Conservation (phyloP, 2,888 invertebrate genomes). For the Kryphioiulus occultus region DNA sequence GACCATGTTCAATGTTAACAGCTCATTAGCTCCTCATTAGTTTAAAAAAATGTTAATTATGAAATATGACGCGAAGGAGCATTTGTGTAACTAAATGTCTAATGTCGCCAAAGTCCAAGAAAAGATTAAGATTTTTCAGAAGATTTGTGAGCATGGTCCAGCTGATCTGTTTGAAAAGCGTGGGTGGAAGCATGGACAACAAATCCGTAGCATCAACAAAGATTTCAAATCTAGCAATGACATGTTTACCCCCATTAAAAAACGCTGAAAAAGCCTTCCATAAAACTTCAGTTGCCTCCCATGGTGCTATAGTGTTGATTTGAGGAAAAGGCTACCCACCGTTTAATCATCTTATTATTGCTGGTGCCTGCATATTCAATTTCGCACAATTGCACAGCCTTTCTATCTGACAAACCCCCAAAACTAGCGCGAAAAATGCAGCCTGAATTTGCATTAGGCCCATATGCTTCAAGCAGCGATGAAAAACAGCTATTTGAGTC, state of each 20-base stretch:
- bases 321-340: too few species aligned
- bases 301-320: too few species aligned
- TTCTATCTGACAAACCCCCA: not conserved
- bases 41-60: too few species aligned
- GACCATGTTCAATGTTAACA: not conserved
- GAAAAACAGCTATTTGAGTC: not conserved
- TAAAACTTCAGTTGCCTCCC: too few species aligned
- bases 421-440: not conserved
- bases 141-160: too few species aligned
- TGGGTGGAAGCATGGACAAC: not conserved
- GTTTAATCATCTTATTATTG: not conserved
- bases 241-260: not conserved
- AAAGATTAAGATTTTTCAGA: too few species aligned
- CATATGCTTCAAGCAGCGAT: not conserved
- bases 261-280: not conserved
- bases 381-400: not conserved
- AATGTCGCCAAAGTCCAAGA: too few species aligned
- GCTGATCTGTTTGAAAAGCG: too few species aligned
- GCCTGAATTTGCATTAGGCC: not conserved
- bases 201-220: not conserved
- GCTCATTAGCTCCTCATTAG: not conserved
- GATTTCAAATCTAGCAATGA: not conserved
- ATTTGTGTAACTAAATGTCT: too few species aligned
- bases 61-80: too few species aligned
- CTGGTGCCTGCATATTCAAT: not conserved